A percentile compares a stretch with the other conserved stretches of the same genome.
These are phyloP conservation scores for Lycocerus yunnanus DNA, from an alignment of 2,888 invertebrate species.

Conservation along the genomic window DNA sequence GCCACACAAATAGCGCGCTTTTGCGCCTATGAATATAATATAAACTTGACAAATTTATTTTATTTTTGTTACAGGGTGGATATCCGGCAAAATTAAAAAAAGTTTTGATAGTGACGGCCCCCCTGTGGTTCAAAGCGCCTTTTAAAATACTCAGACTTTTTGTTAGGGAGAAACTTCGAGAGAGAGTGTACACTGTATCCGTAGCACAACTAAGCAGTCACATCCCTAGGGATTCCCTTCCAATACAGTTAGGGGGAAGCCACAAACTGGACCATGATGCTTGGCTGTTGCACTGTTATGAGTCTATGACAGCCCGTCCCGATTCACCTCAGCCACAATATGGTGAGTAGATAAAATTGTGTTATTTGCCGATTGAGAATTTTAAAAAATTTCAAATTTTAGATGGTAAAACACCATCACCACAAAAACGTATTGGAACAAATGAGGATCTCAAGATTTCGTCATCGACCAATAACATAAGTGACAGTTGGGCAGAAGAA, in stretches of 20 bases:
- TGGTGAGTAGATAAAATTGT: constrained; percentile 39
- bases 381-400: constrained; percentile 13
- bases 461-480: constrained; percentile 50
- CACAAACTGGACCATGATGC: constrained; percentile 86
- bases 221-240: constrained; percentile 88
- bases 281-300: constrained; percentile 71
- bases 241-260: constrained; percentile 85
- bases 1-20: neutral
- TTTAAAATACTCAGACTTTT: constrained; percentile 94
- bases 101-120: constrained; percentile 95
- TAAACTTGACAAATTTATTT: neutral
- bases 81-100: constrained; percentile 97
- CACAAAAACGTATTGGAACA: constrained; percentile 49
- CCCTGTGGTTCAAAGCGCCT: constrained; percentile 97
- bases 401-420: constrained; percentile 54
- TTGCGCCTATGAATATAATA: no score
- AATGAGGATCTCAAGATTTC: constrained; percentile 58
- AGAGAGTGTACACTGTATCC: constrained; percentile 94
- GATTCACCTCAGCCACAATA: constrained; percentile 50
- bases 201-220: constrained; percentile 87
- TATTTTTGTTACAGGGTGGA: constrained; percentile 74
- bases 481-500: constrained; percentile 57
- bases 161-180: constrained; percentile 92
- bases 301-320: constrained; percentile 76
- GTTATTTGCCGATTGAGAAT: neutral